Conservation (phyloP, 1,140 invertebrate species). For the Oncopodura yosiiana region DNA sequence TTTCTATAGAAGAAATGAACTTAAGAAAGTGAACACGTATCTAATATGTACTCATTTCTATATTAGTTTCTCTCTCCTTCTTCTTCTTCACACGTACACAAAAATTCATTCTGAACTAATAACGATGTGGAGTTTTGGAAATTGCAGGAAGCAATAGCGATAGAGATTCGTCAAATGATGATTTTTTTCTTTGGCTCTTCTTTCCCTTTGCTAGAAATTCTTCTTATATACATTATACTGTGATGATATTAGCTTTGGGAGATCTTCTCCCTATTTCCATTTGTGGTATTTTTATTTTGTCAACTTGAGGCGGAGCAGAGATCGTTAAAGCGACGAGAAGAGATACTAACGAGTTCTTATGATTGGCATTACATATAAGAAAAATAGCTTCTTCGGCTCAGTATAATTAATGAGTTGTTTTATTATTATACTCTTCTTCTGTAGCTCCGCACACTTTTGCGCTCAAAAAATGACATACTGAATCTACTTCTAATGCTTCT, state of each 20-base stretch:
- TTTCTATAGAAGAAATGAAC: too few species aligned
- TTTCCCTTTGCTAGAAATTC: too few species aligned
- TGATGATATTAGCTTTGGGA: constrained; percentile 4
- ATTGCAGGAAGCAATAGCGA: too few species aligned
- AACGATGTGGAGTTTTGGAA: too few species aligned
- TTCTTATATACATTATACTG: too few species aligned
- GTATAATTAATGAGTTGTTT: not conserved
- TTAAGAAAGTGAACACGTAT: too few species aligned
- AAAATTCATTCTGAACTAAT: too few species aligned
- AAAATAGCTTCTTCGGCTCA: not conserved
- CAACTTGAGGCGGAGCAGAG: constrained; percentile 34
- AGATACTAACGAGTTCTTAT: constrained; percentile 32
- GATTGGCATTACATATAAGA: constrained; percentile 18
- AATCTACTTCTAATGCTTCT: constrained; percentile 14
- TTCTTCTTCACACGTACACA: not conserved
- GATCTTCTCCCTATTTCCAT: constrained; percentile 14
- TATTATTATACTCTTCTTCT: not conserved
- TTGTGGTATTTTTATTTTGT: constrained; percentile 31
- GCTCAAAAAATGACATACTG: not conserved
- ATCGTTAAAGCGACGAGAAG: constrained; percentile 30
- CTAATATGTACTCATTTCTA: not conserved
- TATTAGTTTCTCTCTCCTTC: not conserved
- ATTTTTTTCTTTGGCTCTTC: not conserved
- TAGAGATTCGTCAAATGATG: too few species aligned
- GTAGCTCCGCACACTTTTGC: not conserved